phyloP scores from a whole-genome alignment of 2,797 vertebrate species.

The Crypturellus tataupa region DNA sequence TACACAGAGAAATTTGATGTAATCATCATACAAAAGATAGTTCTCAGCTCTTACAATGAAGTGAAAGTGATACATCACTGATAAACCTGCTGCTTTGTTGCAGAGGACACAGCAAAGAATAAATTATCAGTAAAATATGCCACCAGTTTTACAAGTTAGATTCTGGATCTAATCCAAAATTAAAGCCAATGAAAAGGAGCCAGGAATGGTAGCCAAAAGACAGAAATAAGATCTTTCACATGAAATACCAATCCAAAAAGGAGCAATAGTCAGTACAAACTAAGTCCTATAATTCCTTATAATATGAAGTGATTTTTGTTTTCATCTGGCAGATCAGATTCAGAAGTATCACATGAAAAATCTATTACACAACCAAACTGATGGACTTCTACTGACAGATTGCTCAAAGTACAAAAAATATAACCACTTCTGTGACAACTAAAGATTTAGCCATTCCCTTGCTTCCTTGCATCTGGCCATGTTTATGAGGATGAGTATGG shows the following conservation, averaged over 20 bases:
- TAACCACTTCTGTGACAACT: constrained; percentile 54
- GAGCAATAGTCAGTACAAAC: constrained; percentile 41
- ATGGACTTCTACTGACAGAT: constrained; percentile 47
- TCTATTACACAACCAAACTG: constrained; percentile 53
- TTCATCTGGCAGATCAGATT: constrained; percentile 41
- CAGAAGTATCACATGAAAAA: constrained; percentile 47
- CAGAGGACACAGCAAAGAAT: constrained; percentile 72
- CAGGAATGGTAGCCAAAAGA: constrained; percentile 65
- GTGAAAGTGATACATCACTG: constrained; percentile 72
- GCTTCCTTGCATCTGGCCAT: constrained; percentile 68
- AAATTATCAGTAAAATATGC: constrained; percentile 74
- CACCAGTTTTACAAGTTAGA: constrained; percentile 70
- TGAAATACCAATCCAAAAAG: constrained; percentile 58
- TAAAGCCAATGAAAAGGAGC: constrained; percentile 74
- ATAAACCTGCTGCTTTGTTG: constrained; percentile 71
- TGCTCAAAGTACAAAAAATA: constrained; percentile 58
- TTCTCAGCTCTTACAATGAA: constrained; percentile 70
- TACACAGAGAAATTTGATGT: constrained; percentile 70
- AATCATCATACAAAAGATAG: constrained; percentile 73
- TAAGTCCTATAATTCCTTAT: constrained; percentile 48
- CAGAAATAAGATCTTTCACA: constrained; percentile 69
- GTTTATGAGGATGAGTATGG: constrained; percentile 44
- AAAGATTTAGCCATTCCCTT: constrained; percentile 57
- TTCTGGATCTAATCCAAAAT: constrained; percentile 72
- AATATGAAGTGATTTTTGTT: constrained; percentile 59